These are phyloP conservation scores for Vimba vimba DNA, from an alignment of 2,113 vertebrate genomes.

Conservation along the genomic window DNA sequence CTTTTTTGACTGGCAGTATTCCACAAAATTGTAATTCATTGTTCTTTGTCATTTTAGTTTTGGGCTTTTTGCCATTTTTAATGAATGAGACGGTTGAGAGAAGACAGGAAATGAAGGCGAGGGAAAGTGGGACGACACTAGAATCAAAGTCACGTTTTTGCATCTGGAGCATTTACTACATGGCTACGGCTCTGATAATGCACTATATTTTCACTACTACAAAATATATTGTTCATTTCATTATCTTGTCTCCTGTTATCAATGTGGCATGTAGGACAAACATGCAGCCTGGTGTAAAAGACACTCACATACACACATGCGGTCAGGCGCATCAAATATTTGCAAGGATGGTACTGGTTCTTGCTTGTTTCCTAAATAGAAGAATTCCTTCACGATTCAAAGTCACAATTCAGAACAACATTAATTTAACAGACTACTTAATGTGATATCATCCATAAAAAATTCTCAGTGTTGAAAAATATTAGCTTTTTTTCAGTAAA, in stretches of 20 bases:
- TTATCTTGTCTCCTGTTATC: background rate
- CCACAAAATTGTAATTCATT: background rate
- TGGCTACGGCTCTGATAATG: background rate
- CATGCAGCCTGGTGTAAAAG: background rate
- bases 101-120: constrained; percentile 10
- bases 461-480: background rate
- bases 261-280: background rate
- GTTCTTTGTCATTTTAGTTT: background rate
- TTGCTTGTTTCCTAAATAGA: too few species aligned
- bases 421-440: too few species aligned
- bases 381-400: constrained; percentile 31
- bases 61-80: constrained; percentile 15
- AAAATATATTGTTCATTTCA: background rate
- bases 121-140: constrained; percentile 13
- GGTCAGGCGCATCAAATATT: constrained; percentile 5
- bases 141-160: background rate
- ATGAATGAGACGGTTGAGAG: constrained; percentile 19
- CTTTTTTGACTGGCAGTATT: background rate
- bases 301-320: background rate
- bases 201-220: background rate
- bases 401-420: constrained; percentile 11
- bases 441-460: constrained; percentile 20
- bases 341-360: constrained; percentile 17
- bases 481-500: background rate
- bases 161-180: background rate